Evolutionary conservation across 2,113 vertebrate species (phyloP).

Genomic region (Camelus bactrianus): DNA sequence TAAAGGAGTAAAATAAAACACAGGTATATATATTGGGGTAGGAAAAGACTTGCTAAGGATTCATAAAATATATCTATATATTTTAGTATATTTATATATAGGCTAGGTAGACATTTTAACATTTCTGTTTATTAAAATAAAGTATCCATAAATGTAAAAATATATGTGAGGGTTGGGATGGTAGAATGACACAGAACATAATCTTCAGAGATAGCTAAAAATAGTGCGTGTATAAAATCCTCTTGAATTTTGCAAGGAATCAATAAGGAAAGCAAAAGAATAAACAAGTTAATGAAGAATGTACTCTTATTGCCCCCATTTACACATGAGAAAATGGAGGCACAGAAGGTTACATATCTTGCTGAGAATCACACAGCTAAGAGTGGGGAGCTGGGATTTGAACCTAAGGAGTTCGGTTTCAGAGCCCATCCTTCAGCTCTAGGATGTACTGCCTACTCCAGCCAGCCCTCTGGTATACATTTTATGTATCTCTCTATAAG

Average conservation of each 20-base stretch:
- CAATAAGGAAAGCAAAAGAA: neutral
- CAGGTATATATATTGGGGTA: neutral
- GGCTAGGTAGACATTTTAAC: neutral
- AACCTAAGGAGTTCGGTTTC: neutral
- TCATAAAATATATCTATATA: constrained; percentile 19
- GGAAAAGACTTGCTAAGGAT: neutral
- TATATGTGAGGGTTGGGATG: neutral
- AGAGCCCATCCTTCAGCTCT: neutral
- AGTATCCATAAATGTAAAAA: constrained; percentile 10
- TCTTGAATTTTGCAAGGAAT: neutral
- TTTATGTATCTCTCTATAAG: neutral
- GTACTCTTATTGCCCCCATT: neutral
- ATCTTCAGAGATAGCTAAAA: neutral
- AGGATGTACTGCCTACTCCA: neutral
- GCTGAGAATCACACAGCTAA: neutral
- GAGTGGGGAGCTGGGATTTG: neutral
- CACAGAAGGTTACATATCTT: neutral
- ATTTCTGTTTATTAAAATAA: neutral
- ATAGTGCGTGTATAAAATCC: neutral
- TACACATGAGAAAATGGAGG: neutral
- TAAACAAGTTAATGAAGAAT: neutral
- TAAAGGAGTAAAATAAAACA: neutral
- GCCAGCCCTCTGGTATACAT: neutral
- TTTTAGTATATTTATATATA: neutral
- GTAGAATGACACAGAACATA: neutral